Evolutionary conservation across 2,888 invertebrate genomes (phyloP).

Genomic region (Agrenia bidenticulata): DNA sequence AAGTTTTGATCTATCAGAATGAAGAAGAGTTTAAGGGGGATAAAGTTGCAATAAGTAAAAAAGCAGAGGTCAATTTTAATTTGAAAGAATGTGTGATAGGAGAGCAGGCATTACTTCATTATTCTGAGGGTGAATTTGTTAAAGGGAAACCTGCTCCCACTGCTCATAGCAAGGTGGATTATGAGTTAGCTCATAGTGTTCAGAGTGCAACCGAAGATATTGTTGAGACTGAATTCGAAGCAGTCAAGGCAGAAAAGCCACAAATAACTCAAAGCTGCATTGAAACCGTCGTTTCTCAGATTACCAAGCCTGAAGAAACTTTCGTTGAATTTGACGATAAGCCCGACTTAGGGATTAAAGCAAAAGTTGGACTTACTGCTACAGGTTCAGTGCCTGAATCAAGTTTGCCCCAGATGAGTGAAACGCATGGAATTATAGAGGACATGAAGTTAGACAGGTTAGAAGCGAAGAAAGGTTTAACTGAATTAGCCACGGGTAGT

Average conservation of each 20-base stretch:
- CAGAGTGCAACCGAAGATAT: background rate
- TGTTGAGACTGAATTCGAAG: background rate
- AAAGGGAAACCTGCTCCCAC: background rate
- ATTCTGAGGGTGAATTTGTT: background rate
- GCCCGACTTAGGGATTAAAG: slow-evolving; percentile 5
- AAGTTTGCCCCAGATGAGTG: background rate
- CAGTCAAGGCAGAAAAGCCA: background rate
- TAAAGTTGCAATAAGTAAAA: background rate
- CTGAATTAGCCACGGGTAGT: background rate
- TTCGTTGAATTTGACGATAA: slow-evolving; percentile 11
- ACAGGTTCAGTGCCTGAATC: background rate
- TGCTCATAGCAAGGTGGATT: background rate
- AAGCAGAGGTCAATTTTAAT: background rate
- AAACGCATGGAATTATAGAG: background rate
- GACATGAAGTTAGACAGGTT: background rate
- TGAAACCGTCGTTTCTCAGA: slow-evolving; percentile 1
- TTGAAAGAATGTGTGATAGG: background rate
- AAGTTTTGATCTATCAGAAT: background rate
- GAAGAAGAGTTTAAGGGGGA: background rate
- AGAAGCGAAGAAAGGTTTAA: background rate
- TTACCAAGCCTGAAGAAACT: slow-evolving; percentile 1
- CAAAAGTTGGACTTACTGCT: slow-evolving; percentile 2
- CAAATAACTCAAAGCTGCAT: background rate
- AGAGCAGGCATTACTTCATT: background rate
- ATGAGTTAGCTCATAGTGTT: slow-evolving; percentile 8